Evolutionary conservation across 30 jellyfish, hydroid and myxozoan species (phyloP).

Genomic region (Turritopsis dohrnii): DNA sequence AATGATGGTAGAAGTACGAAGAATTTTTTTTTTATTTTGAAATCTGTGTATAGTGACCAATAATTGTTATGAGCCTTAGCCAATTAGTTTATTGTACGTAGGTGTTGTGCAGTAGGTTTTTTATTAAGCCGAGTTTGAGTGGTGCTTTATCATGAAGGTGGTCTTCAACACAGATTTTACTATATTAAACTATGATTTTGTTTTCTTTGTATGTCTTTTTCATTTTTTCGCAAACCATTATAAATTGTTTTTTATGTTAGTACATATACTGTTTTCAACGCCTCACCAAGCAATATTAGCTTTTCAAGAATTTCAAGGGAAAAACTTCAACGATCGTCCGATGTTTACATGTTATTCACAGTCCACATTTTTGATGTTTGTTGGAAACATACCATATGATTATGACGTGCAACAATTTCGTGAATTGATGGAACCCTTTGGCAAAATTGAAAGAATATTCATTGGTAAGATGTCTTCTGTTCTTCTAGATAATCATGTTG

Average conservation of each 20-base stretch:
- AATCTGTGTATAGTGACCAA: too few relatives aligned
- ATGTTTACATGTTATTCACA: constrained; percentile 44
- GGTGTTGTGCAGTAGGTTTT: too few relatives aligned
- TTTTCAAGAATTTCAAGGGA: constrained; percentile 26
- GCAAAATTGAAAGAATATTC: constrained; percentile 51
- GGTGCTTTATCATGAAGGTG: too few relatives aligned
- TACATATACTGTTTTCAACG: constrained; percentile 39
- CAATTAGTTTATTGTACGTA: too few relatives aligned
- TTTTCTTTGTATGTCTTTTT: too few relatives aligned
- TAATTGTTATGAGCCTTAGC: too few relatives aligned
- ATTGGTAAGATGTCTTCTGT: too few relatives aligned
- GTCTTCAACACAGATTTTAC: too few relatives aligned
- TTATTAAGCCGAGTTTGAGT: too few relatives aligned
- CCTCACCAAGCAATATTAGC: constrained; percentile 54
- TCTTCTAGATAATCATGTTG: too few relatives aligned
- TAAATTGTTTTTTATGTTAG: constrained; percentile 4
- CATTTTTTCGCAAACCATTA: neutral
- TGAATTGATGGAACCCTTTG: constrained; percentile 43
- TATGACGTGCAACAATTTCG: constrained; percentile 30
- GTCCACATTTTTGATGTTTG: constrained; percentile 44
- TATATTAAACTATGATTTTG: too few relatives aligned
- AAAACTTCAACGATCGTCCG: constrained; percentile 30
- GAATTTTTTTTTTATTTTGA: neutral
- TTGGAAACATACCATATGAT: constrained; percentile 63
- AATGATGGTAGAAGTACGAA: neutral